Evolutionary conservation across 2,888 invertebrate genomes (phyloP).

Genomic region (Eupithecia centaureata): DNA sequence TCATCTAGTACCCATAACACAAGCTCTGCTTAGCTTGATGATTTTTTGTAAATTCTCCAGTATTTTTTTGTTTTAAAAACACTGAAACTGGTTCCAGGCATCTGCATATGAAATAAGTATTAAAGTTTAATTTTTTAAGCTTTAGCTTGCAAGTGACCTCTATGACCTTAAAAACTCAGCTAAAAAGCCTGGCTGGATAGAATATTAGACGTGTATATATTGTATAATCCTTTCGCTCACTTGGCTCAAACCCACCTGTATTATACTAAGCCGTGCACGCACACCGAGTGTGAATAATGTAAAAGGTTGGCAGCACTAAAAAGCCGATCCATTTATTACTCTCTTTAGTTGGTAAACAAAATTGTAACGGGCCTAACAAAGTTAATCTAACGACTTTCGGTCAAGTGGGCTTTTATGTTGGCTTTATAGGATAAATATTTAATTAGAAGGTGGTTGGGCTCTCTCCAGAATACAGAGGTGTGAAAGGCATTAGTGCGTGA

Average conservation of each 20-base stretch:
- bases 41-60: no score
- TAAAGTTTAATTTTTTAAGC: no score
- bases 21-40: no score
- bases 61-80: not conserved
- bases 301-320: constrained; percentile 51
- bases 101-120: not conserved
- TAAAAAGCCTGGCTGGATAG: not conserved
- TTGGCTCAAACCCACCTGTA: constrained; percentile 36
- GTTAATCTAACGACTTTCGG: constrained; percentile 25
- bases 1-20: no score
- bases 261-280: constrained; percentile 41
- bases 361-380: constrained; percentile 32
- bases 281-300: constrained; percentile 50
- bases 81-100: not conserved
- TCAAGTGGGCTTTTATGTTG: constrained; percentile 12
- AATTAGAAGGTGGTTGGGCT: not conserved
- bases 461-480: not conserved
- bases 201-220: not conserved
- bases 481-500: not conserved
- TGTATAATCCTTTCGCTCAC: constrained; percentile 37
- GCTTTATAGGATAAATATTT: constrained; percentile 4
- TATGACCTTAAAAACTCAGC: not conserved
- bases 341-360: constrained; percentile 40
- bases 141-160: not conserved
- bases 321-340: constrained; percentile 51